Percentiles rank a stretch among this genome's conserved stretches.
These are phyloP conservation scores for Azorinus chamasolen DNA, from an alignment of 2,888 invertebrate species.

Conservation along the genomic window DNA sequence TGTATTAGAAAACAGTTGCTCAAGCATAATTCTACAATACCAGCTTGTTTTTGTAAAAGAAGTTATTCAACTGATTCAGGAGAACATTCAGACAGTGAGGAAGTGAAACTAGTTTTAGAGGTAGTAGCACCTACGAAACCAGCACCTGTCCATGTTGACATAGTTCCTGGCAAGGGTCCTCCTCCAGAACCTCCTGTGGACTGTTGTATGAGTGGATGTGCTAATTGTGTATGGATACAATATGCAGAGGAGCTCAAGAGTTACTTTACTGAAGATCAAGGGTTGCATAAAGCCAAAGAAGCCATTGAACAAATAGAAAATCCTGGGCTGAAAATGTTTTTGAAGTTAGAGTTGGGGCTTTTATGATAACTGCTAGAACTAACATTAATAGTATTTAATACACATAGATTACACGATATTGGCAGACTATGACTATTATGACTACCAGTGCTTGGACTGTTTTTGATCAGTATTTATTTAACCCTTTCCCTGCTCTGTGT, in stretches of 20 bases:
- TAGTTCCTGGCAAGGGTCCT: constrained; percentile 82
- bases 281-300: constrained; percentile 90
- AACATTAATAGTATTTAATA: no score
- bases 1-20: no score
- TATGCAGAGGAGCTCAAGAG: constrained; percentile 92
- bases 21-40: no score
- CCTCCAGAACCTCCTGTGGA: constrained; percentile 92
- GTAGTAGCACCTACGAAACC: constrained; percentile 45
- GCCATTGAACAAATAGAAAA: constrained; percentile 90
- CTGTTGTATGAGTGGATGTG: constrained; percentile 97
- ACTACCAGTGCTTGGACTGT: no score
- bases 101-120: constrained; percentile 53
- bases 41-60: no score
- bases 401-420: no score
- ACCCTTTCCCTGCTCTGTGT: no score
- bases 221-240: constrained; percentile 96
- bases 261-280: constrained; percentile 89
- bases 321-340: constrained; percentile 93
- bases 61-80: background rate
- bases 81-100: background rate
- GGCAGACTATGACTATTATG: no score
- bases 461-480: no score
- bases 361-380: no score
- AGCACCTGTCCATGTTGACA: constrained; percentile 35
- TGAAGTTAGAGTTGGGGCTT: constrained; percentile 91